Base-by-base conservation (phyloP, 2,888 invertebrate genomes). In the Altica lythri region DNA sequence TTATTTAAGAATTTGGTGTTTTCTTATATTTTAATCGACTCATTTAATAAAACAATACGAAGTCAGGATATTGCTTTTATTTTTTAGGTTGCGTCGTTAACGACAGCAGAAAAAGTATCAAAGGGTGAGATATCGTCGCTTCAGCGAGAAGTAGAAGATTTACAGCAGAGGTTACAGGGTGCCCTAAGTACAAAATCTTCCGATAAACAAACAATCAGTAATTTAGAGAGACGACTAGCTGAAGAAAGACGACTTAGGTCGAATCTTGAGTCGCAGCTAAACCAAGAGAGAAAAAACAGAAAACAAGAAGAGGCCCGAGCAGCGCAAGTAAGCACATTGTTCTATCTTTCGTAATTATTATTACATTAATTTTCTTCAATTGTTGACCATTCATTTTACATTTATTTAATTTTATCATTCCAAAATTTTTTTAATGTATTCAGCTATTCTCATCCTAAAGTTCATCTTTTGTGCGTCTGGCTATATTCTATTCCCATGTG, bases 121-220 rank as follows among this genome's bases (percentile, higher is more conserved):
- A 83, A 83, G 69, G 83, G 86, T 65, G 92, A 94, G 75, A 80
- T 90, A 68, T 79, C 82, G 52, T 86, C 87, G 69, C 83, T 93
- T 73, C 90, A 90, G 77, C 87, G 90, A 72, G 92, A 92, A 72
- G 88, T 93, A 74, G 93, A 94, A 68, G 88, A 89, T 72, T 79
- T 95, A 66, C 94, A 95, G 73, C 87, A 86, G 70, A 86, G 88
- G 74, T 75, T 94, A 71, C 88, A 92, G 72, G 86, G 88, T 70
- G 77, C 89, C 62, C 83, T 83, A 53, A 83, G 84, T 60, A 83
- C 85, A 61, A 85, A 90, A 45, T 87, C 89, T 71, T 78, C 86
- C 63, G 95, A 92, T 73, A 87, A 89, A 76, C 87, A 90, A 69
- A 84, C 86, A 63, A 80, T 94, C 64, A 81, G 84, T 70, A 82